Conservation (phyloP, 2,888 invertebrate genomes). For the Nebria salina region DNA sequence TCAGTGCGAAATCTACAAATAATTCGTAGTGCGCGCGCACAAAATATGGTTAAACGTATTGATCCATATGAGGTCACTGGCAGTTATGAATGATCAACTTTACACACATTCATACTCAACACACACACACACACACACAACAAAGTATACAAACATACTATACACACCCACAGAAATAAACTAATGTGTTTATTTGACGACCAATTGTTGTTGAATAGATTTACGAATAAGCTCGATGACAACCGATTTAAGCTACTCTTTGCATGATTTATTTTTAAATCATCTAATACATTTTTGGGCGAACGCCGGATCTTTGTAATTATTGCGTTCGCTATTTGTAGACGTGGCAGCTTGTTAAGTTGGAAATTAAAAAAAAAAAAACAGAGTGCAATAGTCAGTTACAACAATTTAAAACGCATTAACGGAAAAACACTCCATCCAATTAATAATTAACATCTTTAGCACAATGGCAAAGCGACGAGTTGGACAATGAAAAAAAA, state of each 20-base stretch:
- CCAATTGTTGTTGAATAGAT: neutral
- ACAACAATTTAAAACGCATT: slow-evolving; percentile 9
- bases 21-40: slow-evolving; percentile 9
- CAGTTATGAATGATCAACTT: slow-evolving; percentile 58
- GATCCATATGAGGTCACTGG: slow-evolving; percentile 59
- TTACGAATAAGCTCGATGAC: neutral
- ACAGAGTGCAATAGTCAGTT: neutral
- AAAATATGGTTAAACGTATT: slow-evolving; percentile 52
- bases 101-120: slow-evolving; percentile 6
- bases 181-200: neutral
- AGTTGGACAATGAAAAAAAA: slow-evolving; percentile 5
- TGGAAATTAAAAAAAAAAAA: neutral
- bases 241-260: neutral
- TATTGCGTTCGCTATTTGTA: neutral
- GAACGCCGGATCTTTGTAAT: too few relatives aligned
- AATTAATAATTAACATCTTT: slow-evolving; percentile 3
- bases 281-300: too few relatives aligned
- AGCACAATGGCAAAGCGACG: neutral
- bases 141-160: slow-evolving; percentile 6
- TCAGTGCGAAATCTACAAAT: neutral
- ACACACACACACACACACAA: slow-evolving; percentile 2
- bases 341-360: neutral
- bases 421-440: slow-evolving; percentile 3
- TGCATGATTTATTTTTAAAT: neutral
- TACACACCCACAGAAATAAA: neutral